A percentile compares a stretch with the other conserved stretches of the same genome.
These are phyloP conservation scores for Cheilosia variabilis DNA, from an alignment of 2,888 invertebrate species.

Conservation along the genomic window DNA sequence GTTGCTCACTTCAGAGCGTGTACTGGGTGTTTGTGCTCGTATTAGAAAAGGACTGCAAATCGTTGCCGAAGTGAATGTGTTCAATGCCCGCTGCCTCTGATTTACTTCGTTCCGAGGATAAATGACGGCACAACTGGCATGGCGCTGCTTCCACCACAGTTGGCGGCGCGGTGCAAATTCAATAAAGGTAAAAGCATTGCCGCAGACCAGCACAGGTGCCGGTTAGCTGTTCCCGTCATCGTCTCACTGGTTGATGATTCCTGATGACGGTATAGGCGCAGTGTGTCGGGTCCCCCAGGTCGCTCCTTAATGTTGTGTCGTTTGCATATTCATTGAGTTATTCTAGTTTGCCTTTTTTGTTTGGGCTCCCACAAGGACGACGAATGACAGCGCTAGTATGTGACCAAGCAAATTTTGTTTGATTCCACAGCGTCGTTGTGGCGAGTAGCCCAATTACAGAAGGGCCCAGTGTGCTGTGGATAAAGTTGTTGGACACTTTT, in stretches of 20 bases:
- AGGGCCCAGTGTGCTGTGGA: neutral
- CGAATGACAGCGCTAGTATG: conserved; percentile 14
- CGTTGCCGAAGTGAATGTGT: conserved; percentile 35
- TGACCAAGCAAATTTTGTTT: conserved; percentile 25
- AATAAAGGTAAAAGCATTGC: conserved; percentile 44
- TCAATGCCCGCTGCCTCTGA: conserved; percentile 45
- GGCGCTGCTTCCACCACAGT: neutral
- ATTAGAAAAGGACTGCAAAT: conserved; percentile 28
- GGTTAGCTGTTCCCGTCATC: conserved; percentile 4
- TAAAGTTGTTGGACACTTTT: conserved; percentile 14
- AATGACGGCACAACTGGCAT: conserved; percentile 52
- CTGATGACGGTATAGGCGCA: conserved; percentile 36
- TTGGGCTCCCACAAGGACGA: conserved; percentile 23
- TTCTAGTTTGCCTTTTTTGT: neutral
- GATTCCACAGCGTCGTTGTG: conserved; percentile 38
- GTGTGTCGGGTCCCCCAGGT: conserved; percentile 21
- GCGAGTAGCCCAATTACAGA: conserved; percentile 47
- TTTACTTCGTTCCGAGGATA: conserved; percentile 52
- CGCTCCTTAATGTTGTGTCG: conserved; percentile 28
- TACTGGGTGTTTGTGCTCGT: neutral
- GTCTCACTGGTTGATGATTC: conserved; percentile 53
- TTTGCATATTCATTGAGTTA: conserved; percentile 54
- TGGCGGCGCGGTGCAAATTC: conserved; percentile 28
- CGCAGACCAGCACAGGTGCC: conserved; percentile 3
- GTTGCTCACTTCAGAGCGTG: conserved; percentile 7